Evolutionary conservation across 2,888 invertebrate genomes (phyloP).

Genomic region (Aleiodes alternator): DNA sequence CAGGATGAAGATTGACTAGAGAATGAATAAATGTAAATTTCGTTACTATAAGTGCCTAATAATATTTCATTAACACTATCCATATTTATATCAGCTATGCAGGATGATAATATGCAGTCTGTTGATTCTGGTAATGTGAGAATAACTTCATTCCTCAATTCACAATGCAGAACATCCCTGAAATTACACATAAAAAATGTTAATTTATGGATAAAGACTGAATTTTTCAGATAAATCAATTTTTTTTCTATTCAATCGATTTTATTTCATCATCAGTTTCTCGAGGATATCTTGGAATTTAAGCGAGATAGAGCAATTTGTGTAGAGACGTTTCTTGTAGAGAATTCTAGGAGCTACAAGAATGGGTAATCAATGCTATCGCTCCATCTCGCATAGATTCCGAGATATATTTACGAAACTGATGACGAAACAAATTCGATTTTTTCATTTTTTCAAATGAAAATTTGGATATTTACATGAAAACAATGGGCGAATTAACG

Average conservation of each 20-base stretch:
- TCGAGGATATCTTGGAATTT: too few relatives aligned
- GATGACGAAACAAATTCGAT: too few relatives aligned
- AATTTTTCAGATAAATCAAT: too few relatives aligned
- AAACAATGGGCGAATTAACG: constrained; percentile 78
- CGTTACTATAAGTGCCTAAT: constrained; percentile 82
- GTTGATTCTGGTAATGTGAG: constrained; percentile 76
- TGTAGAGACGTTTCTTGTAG: too few relatives aligned
- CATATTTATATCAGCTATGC: constrained; percentile 83
- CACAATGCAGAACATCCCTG: constrained; percentile 77
- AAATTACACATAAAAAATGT: constrained; percentile 54
- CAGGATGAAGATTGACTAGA: constrained; percentile 70
- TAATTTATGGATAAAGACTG: too few relatives aligned
- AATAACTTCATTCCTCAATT: constrained; percentile 75
- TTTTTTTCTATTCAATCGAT: too few relatives aligned
- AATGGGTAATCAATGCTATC: too few relatives aligned
- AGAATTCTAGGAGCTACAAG: too few relatives aligned
- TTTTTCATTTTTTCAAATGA: background rate
- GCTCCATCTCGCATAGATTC: too few relatives aligned
- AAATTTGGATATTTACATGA: constrained; percentile 75
- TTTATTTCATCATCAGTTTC: too few relatives aligned
- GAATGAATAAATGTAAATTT: constrained; percentile 77
- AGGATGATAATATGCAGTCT: constrained; percentile 80
- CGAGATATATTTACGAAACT: too few relatives aligned
- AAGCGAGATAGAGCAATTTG: too few relatives aligned
- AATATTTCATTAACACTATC: constrained; percentile 83